Evolutionary conservation across 2,888 invertebrate species (phyloP).

Genomic region (Sinotaia quadrata): DNA sequence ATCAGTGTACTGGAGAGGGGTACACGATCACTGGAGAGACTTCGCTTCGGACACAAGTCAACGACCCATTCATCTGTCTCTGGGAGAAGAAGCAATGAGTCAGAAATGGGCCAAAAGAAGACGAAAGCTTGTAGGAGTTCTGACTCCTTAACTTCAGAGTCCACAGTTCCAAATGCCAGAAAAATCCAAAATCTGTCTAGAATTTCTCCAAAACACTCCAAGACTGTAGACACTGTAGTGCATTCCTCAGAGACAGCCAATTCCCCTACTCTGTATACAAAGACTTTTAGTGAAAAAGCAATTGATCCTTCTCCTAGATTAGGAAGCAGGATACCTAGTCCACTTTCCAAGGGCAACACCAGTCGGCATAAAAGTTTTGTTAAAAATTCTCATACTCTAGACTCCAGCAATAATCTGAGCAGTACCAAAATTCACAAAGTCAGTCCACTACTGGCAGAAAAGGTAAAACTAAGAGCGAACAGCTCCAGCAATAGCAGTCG

Average conservation of each 20-base stretch:
- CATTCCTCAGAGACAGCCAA: neutral
- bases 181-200: neutral
- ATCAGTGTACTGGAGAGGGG: slow-evolving; percentile 49
- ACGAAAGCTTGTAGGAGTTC: too few species aligned
- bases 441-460: neutral
- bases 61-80: slow-evolving; percentile 1
- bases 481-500: slow-evolving; percentile 17
- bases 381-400: too few species aligned
- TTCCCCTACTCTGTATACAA: neutral
- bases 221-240: neutral
- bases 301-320: neutral
- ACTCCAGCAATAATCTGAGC: neutral
- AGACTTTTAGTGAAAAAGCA: neutral
- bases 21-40: slow-evolving; percentile 36
- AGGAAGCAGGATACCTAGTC: neutral
- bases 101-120: neutral
- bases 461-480: slow-evolving; percentile 19
- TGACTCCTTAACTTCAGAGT: too few species aligned
- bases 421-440: neutral
- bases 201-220: neutral
- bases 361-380: neutral
- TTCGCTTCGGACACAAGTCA: neutral
- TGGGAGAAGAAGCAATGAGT: slow-evolving; percentile 2
- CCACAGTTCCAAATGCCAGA: too few species aligned
- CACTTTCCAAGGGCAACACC: neutral